phyloP scores from a whole-genome alignment of 1,140 invertebrate genomes.

The Octopus bimaculoides region DNA sequence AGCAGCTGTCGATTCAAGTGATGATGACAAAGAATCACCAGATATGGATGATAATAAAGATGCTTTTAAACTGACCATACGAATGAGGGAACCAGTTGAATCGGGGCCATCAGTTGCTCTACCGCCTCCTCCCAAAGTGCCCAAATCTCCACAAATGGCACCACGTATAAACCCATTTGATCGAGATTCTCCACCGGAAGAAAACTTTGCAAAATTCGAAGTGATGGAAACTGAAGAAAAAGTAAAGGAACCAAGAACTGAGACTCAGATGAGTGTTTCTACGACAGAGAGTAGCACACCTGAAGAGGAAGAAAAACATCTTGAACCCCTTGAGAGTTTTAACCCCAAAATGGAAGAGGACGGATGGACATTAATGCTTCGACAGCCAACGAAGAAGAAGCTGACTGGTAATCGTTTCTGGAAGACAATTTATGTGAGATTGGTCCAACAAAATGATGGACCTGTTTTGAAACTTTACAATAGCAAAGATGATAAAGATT shows the following conservation, averaged over 20 bases:
- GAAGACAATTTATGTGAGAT: conserved; percentile 92
- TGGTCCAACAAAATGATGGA: conserved; percentile 58
- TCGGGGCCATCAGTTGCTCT: conserved; percentile 26
- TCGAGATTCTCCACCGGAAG: conserved; percentile 61
- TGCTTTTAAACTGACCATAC: conserved; percentile 41
- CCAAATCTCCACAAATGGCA: conserved; percentile 57
- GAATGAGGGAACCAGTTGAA: conserved; percentile 19
- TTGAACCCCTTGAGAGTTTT: conserved; percentile 89
- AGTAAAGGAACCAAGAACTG: conserved; percentile 28
- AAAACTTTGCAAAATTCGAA: conserved; percentile 52
- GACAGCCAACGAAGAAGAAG: conserved; percentile 97
- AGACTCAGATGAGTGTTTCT: conserved; percentile 34
- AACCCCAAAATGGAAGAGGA: conserved; percentile 73
- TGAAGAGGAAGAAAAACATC: conserved; percentile 91
- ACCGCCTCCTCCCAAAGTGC: conserved; percentile 47
- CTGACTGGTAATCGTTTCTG: conserved; percentile 87
- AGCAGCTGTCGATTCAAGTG: conserved; percentile 21
- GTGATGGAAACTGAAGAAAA: conserved; percentile 33
- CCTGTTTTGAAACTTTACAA: conserved; percentile 39
- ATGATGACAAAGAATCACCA: conserved; percentile 24
- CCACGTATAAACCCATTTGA: conserved; percentile 79
- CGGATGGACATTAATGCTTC: conserved; percentile 96
- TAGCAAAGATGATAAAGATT: conserved; percentile 40
- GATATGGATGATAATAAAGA: conserved; percentile 35
- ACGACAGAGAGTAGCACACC: conserved; percentile 64